Evolutionary conservation across 1,140 invertebrate species (phyloP).

Genomic region (Eufriesea mexicana): DNA sequence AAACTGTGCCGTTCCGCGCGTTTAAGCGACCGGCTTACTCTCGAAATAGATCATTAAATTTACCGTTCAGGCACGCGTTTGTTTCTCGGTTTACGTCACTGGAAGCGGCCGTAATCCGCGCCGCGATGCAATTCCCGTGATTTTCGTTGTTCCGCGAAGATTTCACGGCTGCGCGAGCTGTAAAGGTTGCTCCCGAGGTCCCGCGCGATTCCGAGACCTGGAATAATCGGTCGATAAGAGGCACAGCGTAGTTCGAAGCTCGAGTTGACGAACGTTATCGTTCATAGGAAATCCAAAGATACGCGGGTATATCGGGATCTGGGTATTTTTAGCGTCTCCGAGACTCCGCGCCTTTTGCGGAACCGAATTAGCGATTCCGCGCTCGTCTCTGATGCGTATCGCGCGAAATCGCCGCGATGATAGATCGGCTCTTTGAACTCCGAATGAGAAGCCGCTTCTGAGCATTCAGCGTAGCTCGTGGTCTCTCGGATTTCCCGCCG

Average conservation of each 20-base stretch:
- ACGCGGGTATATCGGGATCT: not conserved
- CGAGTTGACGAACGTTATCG: not conserved
- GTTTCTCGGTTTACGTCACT: not conserved
- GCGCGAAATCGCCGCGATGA: not conserved
- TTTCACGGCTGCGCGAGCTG: not conserved
- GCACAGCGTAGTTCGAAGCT: not conserved
- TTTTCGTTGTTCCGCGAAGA: not conserved
- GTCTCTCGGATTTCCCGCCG: not conserved
- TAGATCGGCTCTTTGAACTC: conserved; percentile 1
- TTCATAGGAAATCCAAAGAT: not conserved
- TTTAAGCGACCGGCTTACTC: not conserved
- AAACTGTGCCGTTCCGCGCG: not conserved
- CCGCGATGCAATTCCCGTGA: not conserved
- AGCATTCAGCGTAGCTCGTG: not conserved
- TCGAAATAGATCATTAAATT: not conserved
- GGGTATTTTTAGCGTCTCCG: not conserved
- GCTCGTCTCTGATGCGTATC: not conserved
- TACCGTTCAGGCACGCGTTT: not conserved
- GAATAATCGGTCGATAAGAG: not conserved
- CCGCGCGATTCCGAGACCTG: no score
- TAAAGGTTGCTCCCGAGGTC: not conserved
- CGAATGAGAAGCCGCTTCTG: not conserved
- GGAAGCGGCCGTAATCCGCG: not conserved
- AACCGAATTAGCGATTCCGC: not conserved
- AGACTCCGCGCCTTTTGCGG: no score